Conservation (phyloP, 2,888 invertebrate species). For the Atethmia centrago region DNA sequence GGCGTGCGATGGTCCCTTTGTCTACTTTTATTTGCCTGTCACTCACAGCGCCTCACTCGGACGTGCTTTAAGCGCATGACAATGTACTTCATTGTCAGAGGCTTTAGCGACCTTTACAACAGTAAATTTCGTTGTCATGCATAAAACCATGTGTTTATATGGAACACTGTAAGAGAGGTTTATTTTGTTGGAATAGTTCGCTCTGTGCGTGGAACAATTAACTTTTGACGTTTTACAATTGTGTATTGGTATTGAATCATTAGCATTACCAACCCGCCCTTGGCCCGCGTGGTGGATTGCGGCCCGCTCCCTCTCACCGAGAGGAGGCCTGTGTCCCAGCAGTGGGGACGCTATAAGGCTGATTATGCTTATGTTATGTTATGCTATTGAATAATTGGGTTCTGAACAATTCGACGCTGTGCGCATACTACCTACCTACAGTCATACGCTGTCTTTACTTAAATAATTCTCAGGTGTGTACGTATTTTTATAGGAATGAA, state of each 20-base stretch:
- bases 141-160: constrained; percentile 84
- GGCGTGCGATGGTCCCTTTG: constrained; percentile 76
- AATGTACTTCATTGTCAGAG: constrained; percentile 84
- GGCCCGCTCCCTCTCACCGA: too few species aligned
- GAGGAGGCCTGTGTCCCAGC: too few species aligned
- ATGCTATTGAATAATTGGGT: constrained; percentile 9
- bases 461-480: too few species aligned
- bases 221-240: constrained; percentile 63
- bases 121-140: constrained; percentile 88
- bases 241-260: constrained; percentile 16
- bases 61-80: constrained; percentile 82
- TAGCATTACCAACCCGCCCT: too few species aligned
- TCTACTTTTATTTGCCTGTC: constrained; percentile 88
- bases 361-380: too few species aligned
- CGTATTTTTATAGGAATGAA: constrained; percentile 42
- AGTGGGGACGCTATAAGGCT: too few species aligned
- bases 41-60: constrained; percentile 82
- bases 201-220: constrained; percentile 71
- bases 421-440: background rate
- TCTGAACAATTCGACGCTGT: background rate
- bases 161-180: constrained; percentile 67
- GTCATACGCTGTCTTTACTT: too few species aligned
- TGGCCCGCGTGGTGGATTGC: too few species aligned
- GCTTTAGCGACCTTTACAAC: constrained; percentile 83
- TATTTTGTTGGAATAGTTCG: constrained; percentile 68